These are phyloP conservation scores for Parnassius apollo DNA, from an alignment of 2,888 invertebrate genomes.

Conservation along the genomic window DNA sequence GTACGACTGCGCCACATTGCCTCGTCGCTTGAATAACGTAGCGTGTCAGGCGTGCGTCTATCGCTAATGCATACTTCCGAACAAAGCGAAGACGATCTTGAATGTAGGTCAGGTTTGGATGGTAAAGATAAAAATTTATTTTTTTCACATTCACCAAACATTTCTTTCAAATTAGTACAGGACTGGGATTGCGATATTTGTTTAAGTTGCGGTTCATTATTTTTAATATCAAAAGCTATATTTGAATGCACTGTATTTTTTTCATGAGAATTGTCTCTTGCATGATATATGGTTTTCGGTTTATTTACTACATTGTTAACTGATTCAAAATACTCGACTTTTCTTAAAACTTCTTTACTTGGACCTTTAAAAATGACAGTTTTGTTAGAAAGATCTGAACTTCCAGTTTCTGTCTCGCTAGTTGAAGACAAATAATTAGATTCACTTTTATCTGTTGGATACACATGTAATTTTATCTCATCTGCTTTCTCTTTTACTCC, in stretches of 20 bases:
- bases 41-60: constrained; percentile 77
- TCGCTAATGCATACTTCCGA: constrained; percentile 71
- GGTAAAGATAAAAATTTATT: constrained; percentile 82
- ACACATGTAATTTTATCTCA: constrained; percentile 66
- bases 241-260: constrained; percentile 45
- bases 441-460: constrained; percentile 55
- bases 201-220: constrained; percentile 46
- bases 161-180: constrained; percentile 88
- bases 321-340: constrained; percentile 90
- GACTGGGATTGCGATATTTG: constrained; percentile 83
- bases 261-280: constrained; percentile 75
- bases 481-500: constrained; percentile 67
- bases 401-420: constrained; percentile 86
- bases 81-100: constrained; percentile 77
- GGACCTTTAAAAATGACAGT: constrained; percentile 84
- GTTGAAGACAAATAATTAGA: constrained; percentile 70
- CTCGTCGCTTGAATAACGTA: constrained; percentile 82
- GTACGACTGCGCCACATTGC: constrained; percentile 86
- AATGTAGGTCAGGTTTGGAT: constrained; percentile 62
- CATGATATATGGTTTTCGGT: constrained; percentile 73
- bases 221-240: constrained; percentile 36
- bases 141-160: constrained; percentile 88
- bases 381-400: constrained; percentile 86
- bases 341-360: constrained; percentile 85
- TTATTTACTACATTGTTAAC: constrained; percentile 79